Evolutionary conservation across 2,888 invertebrate genomes (phyloP).

Genomic region (Muschampia staudingeri): DNA sequence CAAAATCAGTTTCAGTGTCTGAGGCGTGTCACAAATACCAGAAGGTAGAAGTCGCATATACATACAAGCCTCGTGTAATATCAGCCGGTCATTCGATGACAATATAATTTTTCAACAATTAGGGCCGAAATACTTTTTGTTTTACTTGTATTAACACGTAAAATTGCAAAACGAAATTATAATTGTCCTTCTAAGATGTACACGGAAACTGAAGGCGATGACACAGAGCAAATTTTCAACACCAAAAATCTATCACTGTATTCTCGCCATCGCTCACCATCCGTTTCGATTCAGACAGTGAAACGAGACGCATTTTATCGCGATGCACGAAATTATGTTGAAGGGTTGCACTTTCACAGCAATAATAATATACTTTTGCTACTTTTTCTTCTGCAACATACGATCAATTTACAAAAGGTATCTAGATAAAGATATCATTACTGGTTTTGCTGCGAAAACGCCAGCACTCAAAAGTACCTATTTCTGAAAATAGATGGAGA

Average conservation of each 20-base stretch:
- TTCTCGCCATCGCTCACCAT: conserved; percentile 92
- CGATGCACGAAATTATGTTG: conserved; percentile 87
- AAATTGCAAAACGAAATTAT: conserved; percentile 84
- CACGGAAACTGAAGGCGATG: conserved; percentile 88
- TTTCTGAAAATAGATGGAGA: conserved; percentile 94
- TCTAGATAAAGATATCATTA: conserved; percentile 92
- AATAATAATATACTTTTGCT: conserved; percentile 84
- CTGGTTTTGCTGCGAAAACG: conserved; percentile 92
- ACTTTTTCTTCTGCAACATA: conserved; percentile 85
- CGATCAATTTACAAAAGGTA: conserved; percentile 91
- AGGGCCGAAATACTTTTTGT: conserved; percentile 84
- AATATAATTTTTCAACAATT: conserved; percentile 89
- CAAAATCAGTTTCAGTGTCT: conserved; percentile 90
- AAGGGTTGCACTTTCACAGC: conserved; percentile 89
- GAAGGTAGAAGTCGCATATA: conserved; percentile 91
- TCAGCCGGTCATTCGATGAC: conserved; percentile 92
- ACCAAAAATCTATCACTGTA: conserved; percentile 92
- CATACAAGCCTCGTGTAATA: conserved; percentile 92
- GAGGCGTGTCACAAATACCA: conserved; percentile 92
- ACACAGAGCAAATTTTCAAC: conserved; percentile 91
- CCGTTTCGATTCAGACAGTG: conserved; percentile 86
- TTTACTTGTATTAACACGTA: conserved; percentile 83
- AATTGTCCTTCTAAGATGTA: conserved; percentile 83
- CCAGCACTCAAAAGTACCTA: conserved; percentile 93
- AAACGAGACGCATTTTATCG: conserved; percentile 91